Conservation (phyloP, 64 coral and sea anemone species). For the Montipora capricornis region DNA sequence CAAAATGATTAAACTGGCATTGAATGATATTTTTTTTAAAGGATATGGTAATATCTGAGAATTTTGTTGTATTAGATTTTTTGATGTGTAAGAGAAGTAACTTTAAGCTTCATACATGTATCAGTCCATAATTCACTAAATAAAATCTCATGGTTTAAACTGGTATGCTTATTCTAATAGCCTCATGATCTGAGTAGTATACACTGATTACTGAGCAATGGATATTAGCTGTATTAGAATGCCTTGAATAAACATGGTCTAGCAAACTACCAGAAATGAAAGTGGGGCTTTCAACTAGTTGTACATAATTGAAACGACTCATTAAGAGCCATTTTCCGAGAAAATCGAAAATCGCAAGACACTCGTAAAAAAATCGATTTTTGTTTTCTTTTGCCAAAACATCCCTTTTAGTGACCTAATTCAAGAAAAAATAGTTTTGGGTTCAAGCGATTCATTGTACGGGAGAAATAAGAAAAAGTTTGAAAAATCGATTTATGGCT, state of each 20-base stretch:
- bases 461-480: too few relatives aligned
- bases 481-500: too few relatives aligned
- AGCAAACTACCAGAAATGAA: constrained; percentile 39
- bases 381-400: too few relatives aligned
- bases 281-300: constrained; percentile 26
- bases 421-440: too few relatives aligned
- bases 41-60: not conserved
- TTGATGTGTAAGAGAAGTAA: too few relatives aligned
- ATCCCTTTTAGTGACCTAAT: too few relatives aligned
- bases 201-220: constrained; percentile 5
- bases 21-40: not conserved
- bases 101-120: not conserved
- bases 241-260: constrained; percentile 35
- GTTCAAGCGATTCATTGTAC: too few relatives aligned
- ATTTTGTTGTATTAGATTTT: not conserved
- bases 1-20: not conserved
- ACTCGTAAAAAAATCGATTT: too few relatives aligned
- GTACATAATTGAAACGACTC: not conserved
- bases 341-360: too few relatives aligned
- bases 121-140: not conserved
- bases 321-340: not conserved
- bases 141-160: not conserved
- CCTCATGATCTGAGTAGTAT: constrained; percentile 30
- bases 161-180: constrained; percentile 22
- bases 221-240: not conserved